Percentiles rank a stretch among this genome's conserved stretches.
These are phyloP conservation scores for Cossypha heuglini DNA, from an alignment of 2,797 vertebrate genomes.

Conservation along the genomic window DNA sequence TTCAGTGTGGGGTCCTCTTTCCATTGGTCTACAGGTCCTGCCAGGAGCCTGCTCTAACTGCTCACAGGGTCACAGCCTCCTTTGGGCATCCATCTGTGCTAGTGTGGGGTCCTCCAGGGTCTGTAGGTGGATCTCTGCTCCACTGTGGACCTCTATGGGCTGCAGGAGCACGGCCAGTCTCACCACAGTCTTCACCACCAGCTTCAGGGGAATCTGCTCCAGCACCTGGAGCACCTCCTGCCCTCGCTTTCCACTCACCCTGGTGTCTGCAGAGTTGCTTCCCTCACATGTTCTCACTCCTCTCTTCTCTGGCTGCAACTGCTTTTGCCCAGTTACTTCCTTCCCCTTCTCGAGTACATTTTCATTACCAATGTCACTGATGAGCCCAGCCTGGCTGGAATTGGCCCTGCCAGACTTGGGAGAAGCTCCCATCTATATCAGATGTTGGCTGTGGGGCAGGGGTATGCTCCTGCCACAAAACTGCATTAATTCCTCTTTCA, in stretches of 20 bases:
- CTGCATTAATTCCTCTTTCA: neutral
- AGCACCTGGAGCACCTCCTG: neutral
- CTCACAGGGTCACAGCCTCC: neutral
- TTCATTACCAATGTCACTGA: neutral
- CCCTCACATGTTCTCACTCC: neutral
- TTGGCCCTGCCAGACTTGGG: fast-evolving
- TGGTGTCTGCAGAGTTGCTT: neutral
- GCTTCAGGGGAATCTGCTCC: neutral
- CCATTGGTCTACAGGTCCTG: neutral
- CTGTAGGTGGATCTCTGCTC: neutral
- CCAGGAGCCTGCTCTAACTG: neutral
- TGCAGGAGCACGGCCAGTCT: neutral
- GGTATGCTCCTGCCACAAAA: neutral
- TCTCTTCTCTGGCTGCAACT: neutral
- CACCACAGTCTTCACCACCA: neutral
- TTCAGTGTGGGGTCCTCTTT: fast-evolving
- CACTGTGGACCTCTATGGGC: neutral
- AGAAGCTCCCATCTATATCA: neutral
- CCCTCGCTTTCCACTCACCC: neutral
- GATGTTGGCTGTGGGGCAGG: neutral
- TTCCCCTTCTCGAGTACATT: neutral
- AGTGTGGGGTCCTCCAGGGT: neutral
- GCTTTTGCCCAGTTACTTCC: no score
- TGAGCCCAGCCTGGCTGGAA: neutral
- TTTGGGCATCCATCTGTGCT: neutral